These are phyloP conservation scores for Tanaodytes sp. DNA, from an alignment of 2,888 invertebrate genomes.

Conservation along the genomic window DNA sequence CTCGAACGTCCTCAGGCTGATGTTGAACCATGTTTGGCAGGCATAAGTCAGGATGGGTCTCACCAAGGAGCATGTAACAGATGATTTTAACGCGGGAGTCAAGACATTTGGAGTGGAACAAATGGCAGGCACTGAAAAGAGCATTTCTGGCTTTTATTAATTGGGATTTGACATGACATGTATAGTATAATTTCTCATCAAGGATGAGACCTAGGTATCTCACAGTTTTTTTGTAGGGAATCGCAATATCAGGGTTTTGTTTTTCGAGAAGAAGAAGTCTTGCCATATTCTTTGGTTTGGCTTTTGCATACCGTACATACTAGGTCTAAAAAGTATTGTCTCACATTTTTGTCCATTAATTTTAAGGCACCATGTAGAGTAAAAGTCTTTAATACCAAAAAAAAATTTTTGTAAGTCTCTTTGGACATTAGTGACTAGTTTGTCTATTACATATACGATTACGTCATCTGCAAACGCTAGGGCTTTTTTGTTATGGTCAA, in stretches of 20 bases:
- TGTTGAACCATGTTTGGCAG: conserved; percentile 43
- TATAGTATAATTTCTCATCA: conserved; percentile 10
- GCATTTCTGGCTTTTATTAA: conserved; percentile 7
- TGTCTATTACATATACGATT: neutral
- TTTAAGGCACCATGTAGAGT: neutral
- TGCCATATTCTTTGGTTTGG: neutral
- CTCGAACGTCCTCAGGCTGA: no score
- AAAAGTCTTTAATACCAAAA: neutral
- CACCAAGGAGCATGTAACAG: conserved; percentile 6
- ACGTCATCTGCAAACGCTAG: conserved; percentile 3
- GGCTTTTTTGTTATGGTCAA: neutral
- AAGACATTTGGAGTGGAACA: neutral
- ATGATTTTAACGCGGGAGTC: neutral
- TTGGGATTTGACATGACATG: neutral
- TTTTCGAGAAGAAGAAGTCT: no score
- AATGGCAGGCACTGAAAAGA: neutral
- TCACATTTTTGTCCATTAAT: neutral
- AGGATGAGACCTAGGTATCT: neutral
- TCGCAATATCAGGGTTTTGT: no score
- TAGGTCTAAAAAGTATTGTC: neutral
- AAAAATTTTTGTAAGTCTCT: neutral
- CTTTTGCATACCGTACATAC: neutral
- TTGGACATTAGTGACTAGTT: neutral
- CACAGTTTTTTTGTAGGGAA: conserved; percentile 8
- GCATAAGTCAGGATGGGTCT: conserved; percentile 44